A percentile compares a stretch with the other conserved stretches of the same genome.
These are phyloP conservation scores for Dolichotis patagonum DNA, from an alignment of 2,113 vertebrate species.

Conservation along the genomic window DNA sequence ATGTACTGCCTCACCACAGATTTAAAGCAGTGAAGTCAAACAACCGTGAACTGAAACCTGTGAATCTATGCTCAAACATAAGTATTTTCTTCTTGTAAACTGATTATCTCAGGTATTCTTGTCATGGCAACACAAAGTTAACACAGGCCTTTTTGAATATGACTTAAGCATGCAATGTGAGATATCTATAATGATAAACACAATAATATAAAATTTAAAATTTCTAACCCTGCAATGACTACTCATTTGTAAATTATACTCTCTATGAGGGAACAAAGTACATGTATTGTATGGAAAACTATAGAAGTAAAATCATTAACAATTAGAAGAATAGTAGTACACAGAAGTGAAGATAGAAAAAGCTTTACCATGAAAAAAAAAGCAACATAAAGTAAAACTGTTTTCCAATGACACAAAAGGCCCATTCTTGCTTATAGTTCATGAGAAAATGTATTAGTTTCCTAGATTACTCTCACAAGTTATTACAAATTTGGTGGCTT, in stretches of 20 bases:
- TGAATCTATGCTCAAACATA: neutral
- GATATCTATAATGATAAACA: neutral
- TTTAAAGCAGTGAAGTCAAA: neutral
- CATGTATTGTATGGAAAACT: neutral
- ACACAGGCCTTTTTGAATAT: neutral
- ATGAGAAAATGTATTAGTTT: conserved; percentile 30
- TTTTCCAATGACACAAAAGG: conserved; percentile 20
- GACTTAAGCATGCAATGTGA: neutral
- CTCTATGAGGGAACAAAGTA: conserved; percentile 33
- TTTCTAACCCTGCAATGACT: neutral
- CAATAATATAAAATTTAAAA: conserved; percentile 35
- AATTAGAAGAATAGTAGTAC: neutral
- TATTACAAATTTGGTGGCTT: conserved; percentile 18
- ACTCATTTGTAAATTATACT: neutral
- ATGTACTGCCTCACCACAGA: neutral
- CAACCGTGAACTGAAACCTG: neutral
- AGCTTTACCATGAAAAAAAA: conserved; percentile 1
- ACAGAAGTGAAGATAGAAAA: neutral
- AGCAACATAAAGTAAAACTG: neutral
- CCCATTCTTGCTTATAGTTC: conserved; percentile 36
- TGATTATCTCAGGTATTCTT: neutral
- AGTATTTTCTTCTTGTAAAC: neutral
- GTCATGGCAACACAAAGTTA: neutral
- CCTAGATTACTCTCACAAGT: neutral
- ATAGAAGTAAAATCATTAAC: neutral